Percentiles rank a stretch among this genome's conserved stretches.
These are phyloP conservation scores for Heliothis virescens DNA, from an alignment of 1,140 invertebrate genomes.

Conservation along the genomic window DNA sequence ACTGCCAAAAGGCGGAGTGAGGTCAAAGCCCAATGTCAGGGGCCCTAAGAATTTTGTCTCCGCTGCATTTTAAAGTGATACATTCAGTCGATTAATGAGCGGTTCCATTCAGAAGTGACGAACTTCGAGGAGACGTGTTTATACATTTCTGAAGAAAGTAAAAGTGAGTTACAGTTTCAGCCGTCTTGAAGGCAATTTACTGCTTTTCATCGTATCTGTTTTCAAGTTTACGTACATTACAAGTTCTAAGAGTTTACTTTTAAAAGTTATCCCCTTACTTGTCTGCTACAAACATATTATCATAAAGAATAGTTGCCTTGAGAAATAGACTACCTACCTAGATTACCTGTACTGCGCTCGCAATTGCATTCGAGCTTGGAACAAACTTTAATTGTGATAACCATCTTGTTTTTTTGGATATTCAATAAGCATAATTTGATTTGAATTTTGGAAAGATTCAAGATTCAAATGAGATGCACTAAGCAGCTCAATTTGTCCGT, in stretches of 20 bases:
- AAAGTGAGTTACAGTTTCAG: slow-evolving; percentile 19
- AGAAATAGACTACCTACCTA: no score
- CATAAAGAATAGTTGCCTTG: no score
- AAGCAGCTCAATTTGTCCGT: no score
- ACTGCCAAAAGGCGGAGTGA: slow-evolving; percentile 78
- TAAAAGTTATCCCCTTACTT: neutral
- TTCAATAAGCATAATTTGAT: no score
- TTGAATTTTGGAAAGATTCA: no score
- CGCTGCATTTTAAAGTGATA: slow-evolving; percentile 50
- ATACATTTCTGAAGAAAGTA: slow-evolving; percentile 3
- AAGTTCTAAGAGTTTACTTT: neutral
- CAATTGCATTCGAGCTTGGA: no score
- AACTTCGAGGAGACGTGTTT: slow-evolving; percentile 7
- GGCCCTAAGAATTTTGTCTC: slow-evolving; percentile 75
- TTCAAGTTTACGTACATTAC: neutral
- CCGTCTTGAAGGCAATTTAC: neutral
- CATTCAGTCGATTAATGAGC: slow-evolving; percentile 31
- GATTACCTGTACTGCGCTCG: no score
- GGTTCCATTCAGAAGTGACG: slow-evolving; percentile 11
- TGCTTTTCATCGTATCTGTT: neutral
- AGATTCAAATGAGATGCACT: no score
- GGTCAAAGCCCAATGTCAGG: slow-evolving; percentile 82
- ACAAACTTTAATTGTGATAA: no score
- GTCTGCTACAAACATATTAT: no score
- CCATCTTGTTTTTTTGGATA: no score